Evolutionary conservation across 2,888 invertebrate species (phyloP).

Genomic region (Mythimna ferrago): DNA sequence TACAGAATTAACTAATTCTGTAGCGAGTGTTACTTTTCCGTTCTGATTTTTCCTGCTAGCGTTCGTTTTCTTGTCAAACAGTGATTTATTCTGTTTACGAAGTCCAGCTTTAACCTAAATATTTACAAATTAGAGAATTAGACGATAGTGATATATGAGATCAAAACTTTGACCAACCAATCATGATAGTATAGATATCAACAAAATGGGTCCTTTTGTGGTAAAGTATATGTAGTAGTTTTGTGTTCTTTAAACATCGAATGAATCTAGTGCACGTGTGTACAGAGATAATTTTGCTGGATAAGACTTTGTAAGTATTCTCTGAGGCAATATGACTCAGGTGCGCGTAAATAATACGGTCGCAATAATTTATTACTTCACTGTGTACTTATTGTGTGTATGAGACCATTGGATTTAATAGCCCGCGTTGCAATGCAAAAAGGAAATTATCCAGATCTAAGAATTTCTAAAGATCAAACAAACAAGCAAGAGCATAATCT

Average conservation of each 20-base stretch:
- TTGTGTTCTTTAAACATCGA: conserved; percentile 6
- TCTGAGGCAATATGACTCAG: conserved; percentile 60
- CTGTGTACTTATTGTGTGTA: conserved; percentile 48
- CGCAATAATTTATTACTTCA: conserved; percentile 53
- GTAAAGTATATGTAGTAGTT: conserved; percentile 7
- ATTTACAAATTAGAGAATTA: conserved; percentile 30
- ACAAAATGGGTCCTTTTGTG: not conserved
- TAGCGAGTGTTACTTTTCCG: conserved; percentile 13
- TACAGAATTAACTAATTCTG: conserved; percentile 30
- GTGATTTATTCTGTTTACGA: conserved; percentile 53
- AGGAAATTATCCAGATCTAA: conserved; percentile 2
- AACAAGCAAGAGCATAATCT: not conserved
- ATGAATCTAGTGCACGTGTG: conserved; percentile 30
- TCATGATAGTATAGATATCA: not conserved
- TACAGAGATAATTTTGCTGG: conserved; percentile 53
- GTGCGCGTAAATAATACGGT: conserved; percentile 58
- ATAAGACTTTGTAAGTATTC: conserved; percentile 54
- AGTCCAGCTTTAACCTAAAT: conserved; percentile 35
- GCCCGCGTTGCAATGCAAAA: conserved; percentile 13
- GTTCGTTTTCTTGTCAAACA: conserved; percentile 22
- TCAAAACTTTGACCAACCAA: conserved; percentile 9
- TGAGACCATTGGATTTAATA: conserved; percentile 35
- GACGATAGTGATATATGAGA: not conserved
- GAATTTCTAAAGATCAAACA: conserved; percentile 4
- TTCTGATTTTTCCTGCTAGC: conserved; percentile 35